Conservation (phyloP, 2,888 invertebrate species). For the Nasonia oneida region DNA sequence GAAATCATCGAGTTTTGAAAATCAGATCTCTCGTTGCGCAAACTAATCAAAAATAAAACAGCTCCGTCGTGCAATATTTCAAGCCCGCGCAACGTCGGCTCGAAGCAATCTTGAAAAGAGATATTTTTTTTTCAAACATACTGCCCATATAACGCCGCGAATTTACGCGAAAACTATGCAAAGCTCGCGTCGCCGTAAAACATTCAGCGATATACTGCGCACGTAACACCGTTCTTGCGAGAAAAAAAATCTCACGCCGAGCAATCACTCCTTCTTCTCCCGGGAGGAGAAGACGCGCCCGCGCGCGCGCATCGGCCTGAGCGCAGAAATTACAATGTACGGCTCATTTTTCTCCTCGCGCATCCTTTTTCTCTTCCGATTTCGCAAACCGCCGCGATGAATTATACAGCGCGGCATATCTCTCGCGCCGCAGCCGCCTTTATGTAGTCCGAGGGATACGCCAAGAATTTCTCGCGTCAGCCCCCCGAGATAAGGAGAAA, state of each 20-base stretch:
- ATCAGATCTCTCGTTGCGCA: background rate
- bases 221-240: background rate
- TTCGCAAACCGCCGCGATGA: constrained; percentile 52
- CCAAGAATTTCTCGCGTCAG: constrained; percentile 59
- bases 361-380: constrained; percentile 36
- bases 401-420: constrained; percentile 57
- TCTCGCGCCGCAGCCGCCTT: constrained; percentile 44
- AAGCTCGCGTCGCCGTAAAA: constrained; percentile 10
- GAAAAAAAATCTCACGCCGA: background rate
- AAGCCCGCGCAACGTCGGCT: background rate
- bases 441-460: constrained; percentile 56
- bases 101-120: background rate
- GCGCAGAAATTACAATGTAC: constrained; percentile 51
- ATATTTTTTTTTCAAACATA: background rate
- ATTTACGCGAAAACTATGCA: constrained; percentile 1
- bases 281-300: background rate
- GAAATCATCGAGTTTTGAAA: background rate
- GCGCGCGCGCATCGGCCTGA: background rate
- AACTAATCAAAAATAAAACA: background rate
- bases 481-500: constrained; percentile 22
- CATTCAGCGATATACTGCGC: background rate
- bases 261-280: constrained; percentile 15
- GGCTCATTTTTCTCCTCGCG: constrained; percentile 7
- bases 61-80: background rate
- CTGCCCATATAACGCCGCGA: background rate